Base-by-base conservation (phyloP, 2,797 vertebrate species). In the Etheostoma perlongum region DNA sequence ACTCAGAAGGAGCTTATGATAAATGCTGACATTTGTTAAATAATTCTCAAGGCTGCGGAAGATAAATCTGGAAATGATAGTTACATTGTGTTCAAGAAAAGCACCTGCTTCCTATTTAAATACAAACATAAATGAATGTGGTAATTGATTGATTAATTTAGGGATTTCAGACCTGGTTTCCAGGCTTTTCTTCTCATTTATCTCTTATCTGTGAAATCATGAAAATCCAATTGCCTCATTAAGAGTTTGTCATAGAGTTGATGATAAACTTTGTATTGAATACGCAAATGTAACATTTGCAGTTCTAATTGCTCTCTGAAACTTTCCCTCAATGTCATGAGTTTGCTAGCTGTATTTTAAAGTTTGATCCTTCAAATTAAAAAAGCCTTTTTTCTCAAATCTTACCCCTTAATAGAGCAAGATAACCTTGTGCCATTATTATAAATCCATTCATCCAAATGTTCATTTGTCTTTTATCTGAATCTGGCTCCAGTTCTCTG, bases 391-490 rank as follows among this genome's bases (percentile, higher is more conserved):
- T 70, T 60, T 14, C 52, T 60, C 48, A 64, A 61, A 64, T 72
- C 46, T 15, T 51, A 52, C 4, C 27, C 15, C 15, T 44, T 58
- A 76, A 73, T 62, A 54, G 68, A 33, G 30, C 2, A 0, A 72
- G 72, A 80, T 71, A 77, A 76, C 58, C 53, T 57, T 16, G 14
- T 42, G 18, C 54, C 72, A 44, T 76, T 76, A 80, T 74, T 59
- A 52, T 54, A 59, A 67, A 79, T 84, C 69, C 58, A 71, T 63
- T 85, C 74, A 71, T 63, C 71, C 47, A 49, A 72, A 30, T 42
- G 47, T 68, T 73, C 48, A 65, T 62, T 81, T 78, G 23, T 75
- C 55, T 76, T 42, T 65, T 53, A 59, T 61, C 58, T 65, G 27
- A 48, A 69, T 33, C 23, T 60, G 42, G 6, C n/a, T 77, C 27